Evolutionary conservation across 2,113 vertebrate genomes (phyloP), one percentile per base, ranked within the genome.

Genomic region (Galeopterus variegatus): DNA sequence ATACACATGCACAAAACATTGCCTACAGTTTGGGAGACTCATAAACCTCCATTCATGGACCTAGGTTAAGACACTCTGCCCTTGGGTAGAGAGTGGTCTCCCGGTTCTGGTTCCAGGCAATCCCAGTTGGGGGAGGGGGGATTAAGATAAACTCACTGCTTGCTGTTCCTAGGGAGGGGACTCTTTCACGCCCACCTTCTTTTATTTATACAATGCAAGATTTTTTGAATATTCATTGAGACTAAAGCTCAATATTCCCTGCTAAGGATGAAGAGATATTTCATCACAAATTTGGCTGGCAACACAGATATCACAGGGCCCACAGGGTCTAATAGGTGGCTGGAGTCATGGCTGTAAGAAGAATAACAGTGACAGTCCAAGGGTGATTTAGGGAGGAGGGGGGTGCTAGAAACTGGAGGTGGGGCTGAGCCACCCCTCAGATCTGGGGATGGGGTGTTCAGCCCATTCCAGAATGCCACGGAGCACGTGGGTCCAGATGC

Each of bases 391-490:
- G 80, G 60, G 26, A 52, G 76, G 26, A 23, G 6, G 2, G 23
- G 0, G 24, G 19, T 60, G 36, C 76, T 88, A 69, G 73, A 58
- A 21, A 50, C 33, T 15, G 17, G 7, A 58, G 62, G 31, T 62
- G 48, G 56, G 36, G 45, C 54, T 41, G 73, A 93, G 72, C 56
- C 0, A 1, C n/a, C 24, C 64, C 73, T 83, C 85, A 11, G 12
- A 13, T 64, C 45, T 50, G 64, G 96, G 54, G 60, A 23, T 67
- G 96, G 87, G 79, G 14, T 96, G 24, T 83, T 11, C 97, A 99
- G 99, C 48, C 98, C 99, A n/a, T 99, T 99, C 97, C 99, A 99
- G 99, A 99, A 99, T 0, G 98, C 99, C 64, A 99, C 99, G 0
- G 99, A 99, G 97, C 98, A 99, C 0, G 97, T 99, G 84, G 99